Evolutionary conservation across 2,797 vertebrate species (phyloP), one percentile per base, ranked within the genome.

Genomic region (Phrynocephalus vlangalii): DNA sequence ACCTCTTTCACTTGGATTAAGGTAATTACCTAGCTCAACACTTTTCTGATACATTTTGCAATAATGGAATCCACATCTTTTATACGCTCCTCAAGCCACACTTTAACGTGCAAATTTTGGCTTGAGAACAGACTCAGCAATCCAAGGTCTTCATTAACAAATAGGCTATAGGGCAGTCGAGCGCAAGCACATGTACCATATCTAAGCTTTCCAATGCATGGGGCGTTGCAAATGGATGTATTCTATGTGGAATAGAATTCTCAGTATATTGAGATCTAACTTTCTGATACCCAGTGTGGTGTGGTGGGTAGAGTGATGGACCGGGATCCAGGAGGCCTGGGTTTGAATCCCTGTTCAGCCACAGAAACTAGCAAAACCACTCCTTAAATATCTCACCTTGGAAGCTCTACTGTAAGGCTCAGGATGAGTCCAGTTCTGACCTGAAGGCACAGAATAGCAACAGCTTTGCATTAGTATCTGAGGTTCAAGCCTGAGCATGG

Each of bases 21-120:
- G 93, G 93, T 94, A 96, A 96, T 95, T 95, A 93, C 96, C 92
- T 87, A 93, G 91, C 95, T 96, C 94, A 92, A 95, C 91, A 92
- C 93, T 95, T 91, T 91, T 10, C 92, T 95, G 93, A 94, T 94
- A 87, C 92, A 90, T 92, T 95, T 93, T 89, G 77, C 93, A 89
- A 93, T 94, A 95, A 96, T 94, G 91, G 91, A 72, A 94, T 87
- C 91, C 73, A 67, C 94, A 93, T 93, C 88, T 92, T 92, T 96
- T 94, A 96, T 91, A 86, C 0, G 90, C 92, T 94, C 86, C 90
- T 92, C 91, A 89, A 79, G 90, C 91, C 72, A 84, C 91, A 63
- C 88, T 93, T 94, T 92, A 88, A 95, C 91, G 92, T 92, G 92
- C 80, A 92, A 87, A 92, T 91, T 84, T 93, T 88, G 84, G 82